Conservation (phyloP, 1,140 invertebrate species). For the Drosophila ficusphila region DNA sequence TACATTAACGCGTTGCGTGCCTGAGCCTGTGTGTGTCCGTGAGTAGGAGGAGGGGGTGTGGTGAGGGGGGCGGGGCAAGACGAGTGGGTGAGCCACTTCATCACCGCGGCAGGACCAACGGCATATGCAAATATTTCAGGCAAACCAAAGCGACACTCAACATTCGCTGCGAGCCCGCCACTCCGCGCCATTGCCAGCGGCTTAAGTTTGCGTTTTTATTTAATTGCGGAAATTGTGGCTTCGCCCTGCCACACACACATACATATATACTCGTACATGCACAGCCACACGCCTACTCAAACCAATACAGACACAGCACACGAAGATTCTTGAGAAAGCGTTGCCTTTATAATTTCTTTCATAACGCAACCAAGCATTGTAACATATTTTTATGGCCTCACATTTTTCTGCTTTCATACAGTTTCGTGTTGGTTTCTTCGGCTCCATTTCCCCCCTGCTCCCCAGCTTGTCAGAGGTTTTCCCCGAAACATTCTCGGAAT, state of each 20-base stretch:
- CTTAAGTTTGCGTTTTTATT: slow-evolving; percentile 83
- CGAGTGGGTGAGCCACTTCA: slow-evolving; percentile 53
- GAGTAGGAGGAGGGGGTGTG: slow-evolving; percentile 14
- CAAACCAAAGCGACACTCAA: slow-evolving; percentile 68
- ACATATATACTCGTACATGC: slow-evolving; percentile 5
- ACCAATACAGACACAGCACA: slow-evolving; percentile 17
- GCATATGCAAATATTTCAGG: slow-evolving; percentile 76
- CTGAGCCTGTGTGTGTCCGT: slow-evolving; percentile 24
- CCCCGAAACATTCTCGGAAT: slow-evolving; percentile 67
- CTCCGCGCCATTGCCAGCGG: slow-evolving; percentile 43
- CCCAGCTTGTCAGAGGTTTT: background rate
- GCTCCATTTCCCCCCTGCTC: background rate
- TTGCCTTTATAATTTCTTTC: slow-evolving; percentile 78
- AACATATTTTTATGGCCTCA: slow-evolving; percentile 79
- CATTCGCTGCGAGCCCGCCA: slow-evolving; percentile 54
- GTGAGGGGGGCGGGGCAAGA: slow-evolving; percentile 25
- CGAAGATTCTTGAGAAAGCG: slow-evolving; percentile 44
- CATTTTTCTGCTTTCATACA: slow-evolving; percentile 70
- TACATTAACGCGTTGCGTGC: slow-evolving; percentile 79
- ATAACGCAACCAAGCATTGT: slow-evolving; percentile 78
- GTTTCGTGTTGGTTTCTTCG: slow-evolving; percentile 50
- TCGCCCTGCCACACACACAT: slow-evolving; percentile 48
- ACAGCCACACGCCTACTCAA: background rate
- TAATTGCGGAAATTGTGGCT: slow-evolving; percentile 82
- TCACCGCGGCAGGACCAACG: slow-evolving; percentile 49